Evolutionary conservation across 1,140 invertebrate species (phyloP).

Genomic region (Trypoxylus dichotomus): DNA sequence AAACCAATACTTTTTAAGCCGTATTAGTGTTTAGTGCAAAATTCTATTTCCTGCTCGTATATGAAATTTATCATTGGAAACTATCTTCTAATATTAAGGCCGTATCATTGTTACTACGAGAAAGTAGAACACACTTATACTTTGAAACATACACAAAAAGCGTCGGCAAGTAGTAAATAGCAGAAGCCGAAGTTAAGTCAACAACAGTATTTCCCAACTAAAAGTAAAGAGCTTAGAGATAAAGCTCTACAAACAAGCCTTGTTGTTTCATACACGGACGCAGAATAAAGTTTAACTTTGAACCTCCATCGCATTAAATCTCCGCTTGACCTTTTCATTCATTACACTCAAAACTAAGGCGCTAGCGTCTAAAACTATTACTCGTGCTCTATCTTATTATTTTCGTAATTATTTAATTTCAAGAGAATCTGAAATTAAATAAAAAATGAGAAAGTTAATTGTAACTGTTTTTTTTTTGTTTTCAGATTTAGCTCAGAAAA

Average conservation of each 20-base stretch:
- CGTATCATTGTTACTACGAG: neutral
- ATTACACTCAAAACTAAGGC: neutral
- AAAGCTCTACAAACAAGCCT: slow-evolving; percentile 18
- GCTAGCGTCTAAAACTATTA: neutral
- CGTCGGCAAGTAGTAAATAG: neutral
- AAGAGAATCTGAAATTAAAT: neutral
- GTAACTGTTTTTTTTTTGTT: neutral
- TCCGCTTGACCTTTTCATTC: slow-evolving; percentile 6
- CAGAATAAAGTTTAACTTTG: slow-evolving; percentile 2
- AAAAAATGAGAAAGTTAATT: too few species aligned
- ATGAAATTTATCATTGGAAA: neutral
- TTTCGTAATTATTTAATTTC: neutral
- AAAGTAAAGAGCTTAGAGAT: slow-evolving; percentile 15
- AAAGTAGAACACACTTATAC: neutral
- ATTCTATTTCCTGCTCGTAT: neutral
- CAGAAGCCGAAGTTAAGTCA: slow-evolving; percentile 13
- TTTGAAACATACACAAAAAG: neutral
- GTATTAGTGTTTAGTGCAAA: neutral
- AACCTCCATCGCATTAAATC: slow-evolving; percentile 16
- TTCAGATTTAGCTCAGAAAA: neutral
- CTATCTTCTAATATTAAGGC: neutral
- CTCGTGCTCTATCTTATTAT: neutral
- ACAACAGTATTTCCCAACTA: slow-evolving; percentile 16
- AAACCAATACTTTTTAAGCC: too few species aligned
- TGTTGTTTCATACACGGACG: neutral